Conservation (phyloP, 2,888 invertebrate genomes). For the Liposcelis brunnea region DNA sequence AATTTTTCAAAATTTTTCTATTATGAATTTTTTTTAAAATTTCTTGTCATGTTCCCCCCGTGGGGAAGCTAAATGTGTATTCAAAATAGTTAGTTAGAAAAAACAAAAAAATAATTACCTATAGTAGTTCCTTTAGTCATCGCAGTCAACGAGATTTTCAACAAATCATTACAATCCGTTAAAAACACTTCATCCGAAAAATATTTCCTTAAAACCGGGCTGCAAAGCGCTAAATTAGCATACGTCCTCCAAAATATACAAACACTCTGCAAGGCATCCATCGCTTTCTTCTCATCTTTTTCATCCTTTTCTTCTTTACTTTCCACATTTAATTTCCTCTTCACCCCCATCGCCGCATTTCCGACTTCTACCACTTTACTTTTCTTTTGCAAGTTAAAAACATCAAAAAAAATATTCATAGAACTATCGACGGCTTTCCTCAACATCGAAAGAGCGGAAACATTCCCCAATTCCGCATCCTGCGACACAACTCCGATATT, state of each 20-base stretch:
- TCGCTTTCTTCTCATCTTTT: conserved; percentile 1
- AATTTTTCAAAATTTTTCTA: too few relatives aligned
- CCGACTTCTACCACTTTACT: neutral
- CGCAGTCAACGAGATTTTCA: too few relatives aligned
- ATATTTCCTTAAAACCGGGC: conserved; percentile 34
- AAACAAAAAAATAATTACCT: too few relatives aligned
- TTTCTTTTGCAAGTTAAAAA: conserved; percentile 1
- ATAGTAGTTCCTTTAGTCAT: too few relatives aligned
- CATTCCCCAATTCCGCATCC: conserved; percentile 4
- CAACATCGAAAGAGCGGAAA: conserved; percentile 14
- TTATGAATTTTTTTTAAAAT: too few relatives aligned
- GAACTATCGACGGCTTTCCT: conserved; percentile 12
- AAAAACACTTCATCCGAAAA: conserved; percentile 18
- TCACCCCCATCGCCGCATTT: conserved; percentile 7
- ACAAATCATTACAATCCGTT: too few relatives aligned
- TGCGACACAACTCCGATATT: conserved; percentile 37
- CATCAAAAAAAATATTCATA: conserved; percentile 17
- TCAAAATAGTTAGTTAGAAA: too few relatives aligned
- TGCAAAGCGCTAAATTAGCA: conserved; percentile 34
- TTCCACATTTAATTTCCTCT: conserved; percentile 3
- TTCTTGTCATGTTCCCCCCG: too few relatives aligned
- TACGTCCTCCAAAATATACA: conserved; percentile 35
- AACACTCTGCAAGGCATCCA: conserved; percentile 28
- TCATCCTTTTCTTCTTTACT: neutral
- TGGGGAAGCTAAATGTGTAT: too few relatives aligned